Conservation (phyloP, 2,797 vertebrate genomes). For the Myotis vivesi region DNA sequence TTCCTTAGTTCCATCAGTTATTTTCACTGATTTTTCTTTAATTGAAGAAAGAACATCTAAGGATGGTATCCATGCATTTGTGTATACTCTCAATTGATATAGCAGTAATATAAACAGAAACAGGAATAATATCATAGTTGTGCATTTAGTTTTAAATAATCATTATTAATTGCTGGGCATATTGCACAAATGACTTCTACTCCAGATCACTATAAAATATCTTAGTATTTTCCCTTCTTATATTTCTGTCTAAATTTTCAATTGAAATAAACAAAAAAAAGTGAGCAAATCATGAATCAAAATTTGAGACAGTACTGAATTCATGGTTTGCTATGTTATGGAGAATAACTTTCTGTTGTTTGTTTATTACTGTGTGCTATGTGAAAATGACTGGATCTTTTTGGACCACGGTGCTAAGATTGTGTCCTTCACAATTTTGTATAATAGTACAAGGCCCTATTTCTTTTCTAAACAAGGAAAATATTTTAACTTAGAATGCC, state of each 20-base stretch:
- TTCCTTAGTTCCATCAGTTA: slow-evolving; percentile 63
- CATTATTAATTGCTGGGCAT: slow-evolving; percentile 83
- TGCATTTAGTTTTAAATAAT: slow-evolving; percentile 85
- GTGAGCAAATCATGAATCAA: slow-evolving; percentile 82
- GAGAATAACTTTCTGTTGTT: neutral
- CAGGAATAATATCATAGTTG: slow-evolving; percentile 79
- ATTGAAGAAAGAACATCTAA: slow-evolving; percentile 84
- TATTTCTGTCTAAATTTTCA: slow-evolving; percentile 85
- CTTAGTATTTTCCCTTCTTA: slow-evolving; percentile 77
- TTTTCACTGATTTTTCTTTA: slow-evolving; percentile 82
- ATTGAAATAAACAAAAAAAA: slow-evolving; percentile 82
- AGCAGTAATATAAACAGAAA: slow-evolving; percentile 83
- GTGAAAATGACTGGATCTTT: slow-evolving; percentile 32
- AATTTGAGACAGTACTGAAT: slow-evolving; percentile 84
- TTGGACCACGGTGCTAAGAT: neutral
- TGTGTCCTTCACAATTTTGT: neutral
- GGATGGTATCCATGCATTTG: slow-evolving; percentile 80
- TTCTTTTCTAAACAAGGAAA: slow-evolving; percentile 12
- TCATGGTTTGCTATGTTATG: slow-evolving; percentile 83
- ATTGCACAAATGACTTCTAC: slow-evolving; percentile 78
- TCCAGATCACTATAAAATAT: slow-evolving; percentile 82
- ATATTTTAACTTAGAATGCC: slow-evolving; percentile 28
- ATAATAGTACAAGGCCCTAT: neutral
- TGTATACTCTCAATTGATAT: slow-evolving; percentile 81
- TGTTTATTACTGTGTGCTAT: neutral